Evolutionary conservation across 2,888 invertebrate species (phyloP).

Genomic region (Philaethria dido): DNA sequence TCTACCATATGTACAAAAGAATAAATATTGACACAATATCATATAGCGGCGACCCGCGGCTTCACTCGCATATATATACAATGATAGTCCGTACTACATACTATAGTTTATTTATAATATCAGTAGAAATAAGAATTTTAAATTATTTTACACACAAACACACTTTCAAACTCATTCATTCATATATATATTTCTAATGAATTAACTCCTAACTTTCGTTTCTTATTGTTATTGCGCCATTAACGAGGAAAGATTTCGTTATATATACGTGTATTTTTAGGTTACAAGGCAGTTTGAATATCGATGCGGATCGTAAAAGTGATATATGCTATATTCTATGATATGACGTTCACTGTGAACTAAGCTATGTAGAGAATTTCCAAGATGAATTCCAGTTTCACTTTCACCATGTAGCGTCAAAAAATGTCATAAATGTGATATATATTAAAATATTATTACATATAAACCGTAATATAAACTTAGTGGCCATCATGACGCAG

Average conservation of each 20-base stretch:
- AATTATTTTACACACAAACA: constrained; percentile 1
- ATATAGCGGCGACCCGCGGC: no score
- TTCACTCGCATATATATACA: no score
- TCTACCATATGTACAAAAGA: no score
- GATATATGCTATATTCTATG: constrained; percentile 13
- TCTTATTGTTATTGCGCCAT: constrained; percentile 17
- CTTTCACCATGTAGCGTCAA: no score
- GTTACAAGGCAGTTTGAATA: constrained; percentile 23
- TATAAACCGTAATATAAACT: no score
- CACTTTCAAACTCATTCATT: neutral
- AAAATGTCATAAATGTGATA: no score
- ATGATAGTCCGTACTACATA: no score
- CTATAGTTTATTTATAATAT: no score
- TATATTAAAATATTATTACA: no score
- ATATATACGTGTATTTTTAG: constrained; percentile 10
- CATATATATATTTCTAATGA: constrained; percentile 4
- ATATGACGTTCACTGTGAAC: constrained; percentile 3
- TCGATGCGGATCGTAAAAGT: constrained; percentile 17
- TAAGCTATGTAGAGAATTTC: constrained; percentile 4
- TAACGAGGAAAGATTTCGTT: constrained; percentile 3
- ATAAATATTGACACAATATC: no score
- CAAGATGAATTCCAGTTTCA: neutral
- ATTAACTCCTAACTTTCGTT: constrained; percentile 19
- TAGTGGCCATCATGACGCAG: no score
- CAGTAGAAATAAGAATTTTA: neutral